Evolutionary conservation across 2,797 vertebrate species (phyloP), one percentile per base, ranked within the genome.

Genomic region (Margarornis squamiger): DNA sequence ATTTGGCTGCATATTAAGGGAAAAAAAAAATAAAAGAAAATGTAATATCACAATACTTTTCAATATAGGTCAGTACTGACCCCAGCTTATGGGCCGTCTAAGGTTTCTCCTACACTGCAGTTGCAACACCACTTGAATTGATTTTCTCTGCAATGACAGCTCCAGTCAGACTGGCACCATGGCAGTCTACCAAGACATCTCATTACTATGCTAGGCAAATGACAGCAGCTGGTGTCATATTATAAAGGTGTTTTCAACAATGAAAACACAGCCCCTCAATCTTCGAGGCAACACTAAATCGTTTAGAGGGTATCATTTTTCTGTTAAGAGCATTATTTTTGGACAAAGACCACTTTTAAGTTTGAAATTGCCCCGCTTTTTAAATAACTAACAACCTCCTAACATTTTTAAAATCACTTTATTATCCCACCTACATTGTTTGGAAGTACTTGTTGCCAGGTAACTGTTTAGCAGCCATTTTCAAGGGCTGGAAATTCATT

Each of bases 121-220:
- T 97, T 94, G 92, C 93, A 97, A 97, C 98, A 97, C 98, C 97
- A 97, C 97, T 96, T 95, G 98, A 98, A 99, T 99, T 98, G 99
- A 99, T 99, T 99, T 99, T 98, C 98, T 98, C 98, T 98, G 98
- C 97, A 97, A 98, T 98, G 98, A 98, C 98, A 99, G 98, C 98
- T 98, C 99, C 99, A 98, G 99, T 98, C 99, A 98, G 99, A 97
- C 99, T 98, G 99, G 99, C 99, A 99, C 99, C 99, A 98, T 96
- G 81, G 95, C 97, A 96, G 96, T 96, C 97, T 96, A 97, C 97
- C 97, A 96, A 97, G 97, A 97, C 90, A 89, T 97, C 97, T 98
- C 98, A 97, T 98, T 98, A 98, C 97, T 97, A 97, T 97, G 94
- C 97, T 97, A 95, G 97, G 98, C 97, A 97, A 98, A 98, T 98